Conservation (phyloP, 1,140 invertebrate genomes). For the Drosophila lacteicornis region DNA sequence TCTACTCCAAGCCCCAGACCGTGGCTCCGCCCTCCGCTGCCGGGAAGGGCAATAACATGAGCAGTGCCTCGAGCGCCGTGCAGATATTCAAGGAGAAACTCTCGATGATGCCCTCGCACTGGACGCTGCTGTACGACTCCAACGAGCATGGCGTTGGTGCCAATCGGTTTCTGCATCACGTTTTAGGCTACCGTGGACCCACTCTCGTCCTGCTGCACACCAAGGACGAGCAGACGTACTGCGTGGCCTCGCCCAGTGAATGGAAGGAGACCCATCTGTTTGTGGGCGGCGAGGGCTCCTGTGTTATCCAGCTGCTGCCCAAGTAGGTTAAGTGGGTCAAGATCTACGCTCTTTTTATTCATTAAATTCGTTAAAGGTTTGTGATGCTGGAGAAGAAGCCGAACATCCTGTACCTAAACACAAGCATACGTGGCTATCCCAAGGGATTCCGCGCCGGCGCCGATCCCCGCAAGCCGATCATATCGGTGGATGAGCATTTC, state of each 20-base stretch:
- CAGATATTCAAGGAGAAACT: conserved; percentile 88
- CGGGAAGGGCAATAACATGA: conserved; percentile 40
- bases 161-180: conserved; percentile 95
- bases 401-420: conserved; percentile 94
- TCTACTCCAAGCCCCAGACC: conserved; percentile 88
- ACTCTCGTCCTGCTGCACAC: conserved; percentile 91
- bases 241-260: conserved; percentile 91
- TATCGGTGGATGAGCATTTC: conserved; percentile 91
- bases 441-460: conserved; percentile 92
- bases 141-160: conserved; percentile 93
- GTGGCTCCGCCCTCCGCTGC: conserved; percentile 50
- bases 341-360: neutral
- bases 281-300: conserved; percentile 92
- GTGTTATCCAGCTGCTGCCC: conserved; percentile 92
- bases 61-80: conserved; percentile 84
- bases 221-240: conserved; percentile 90
- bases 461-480: conserved; percentile 90
- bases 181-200: conserved; percentile 93
- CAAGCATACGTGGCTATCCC: conserved; percentile 92
- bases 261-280: conserved; percentile 94
- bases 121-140: conserved; percentile 93
- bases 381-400: conserved; percentile 88
- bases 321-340: conserved; percentile 86
- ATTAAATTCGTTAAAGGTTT: conserved; percentile 86
- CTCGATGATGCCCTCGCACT: conserved; percentile 90